Percentiles rank a stretch among this genome's conserved stretches.
Evolutionary conservation across 92 coral and sea anemone species (phyloP).

Genomic region (Montipora capitata): DNA sequence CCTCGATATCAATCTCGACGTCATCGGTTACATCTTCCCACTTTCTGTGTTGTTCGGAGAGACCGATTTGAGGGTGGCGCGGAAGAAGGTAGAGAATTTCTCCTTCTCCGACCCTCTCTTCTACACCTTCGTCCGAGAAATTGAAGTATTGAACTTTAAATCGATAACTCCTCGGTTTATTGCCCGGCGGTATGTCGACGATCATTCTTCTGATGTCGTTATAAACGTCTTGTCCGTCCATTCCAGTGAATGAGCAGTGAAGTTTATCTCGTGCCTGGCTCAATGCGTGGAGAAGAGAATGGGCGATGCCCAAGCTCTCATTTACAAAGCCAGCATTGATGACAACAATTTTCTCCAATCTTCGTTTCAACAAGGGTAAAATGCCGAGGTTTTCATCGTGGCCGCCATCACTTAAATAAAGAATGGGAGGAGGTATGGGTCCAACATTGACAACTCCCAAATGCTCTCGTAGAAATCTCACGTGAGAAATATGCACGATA

Average conservation of each 20-base stretch:
- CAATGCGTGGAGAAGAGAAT: conserved; percentile 57
- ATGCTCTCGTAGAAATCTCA: conserved; percentile 61
- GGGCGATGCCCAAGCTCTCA: conserved; percentile 2
- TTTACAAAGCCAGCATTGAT: conserved; percentile 54
- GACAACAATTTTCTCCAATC: conserved; percentile 56
- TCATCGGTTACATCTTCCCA: conserved; percentile 55
- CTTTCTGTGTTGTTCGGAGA: conserved; percentile 13
- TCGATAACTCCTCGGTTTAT: conserved; percentile 66
- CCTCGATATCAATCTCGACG: conserved; percentile 62
- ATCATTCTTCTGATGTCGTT: conserved; percentile 57
- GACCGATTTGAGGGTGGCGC: conserved; percentile 65
- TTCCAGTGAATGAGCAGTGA: conserved; percentile 73
- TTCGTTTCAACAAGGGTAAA: conserved; percentile 64
- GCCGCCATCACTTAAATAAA: conserved; percentile 79
- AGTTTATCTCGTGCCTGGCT: conserved; percentile 68
- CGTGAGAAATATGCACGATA: conserved; percentile 51
- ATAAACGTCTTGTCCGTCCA: conserved; percentile 60
- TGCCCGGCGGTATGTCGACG: conserved; percentile 44
- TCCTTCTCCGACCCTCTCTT: conserved; percentile 61
- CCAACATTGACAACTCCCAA: conserved; percentile 56
- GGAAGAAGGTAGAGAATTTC: conserved; percentile 58
- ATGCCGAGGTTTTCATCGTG: conserved; percentile 78
- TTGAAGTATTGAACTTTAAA: conserved; percentile 65
- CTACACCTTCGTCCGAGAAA: background rate
- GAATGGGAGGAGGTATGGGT: conserved; percentile 73